phyloP scores from a whole-genome alignment of 2,113 vertebrate genomes.

The Callorhinus ursinus region DNA sequence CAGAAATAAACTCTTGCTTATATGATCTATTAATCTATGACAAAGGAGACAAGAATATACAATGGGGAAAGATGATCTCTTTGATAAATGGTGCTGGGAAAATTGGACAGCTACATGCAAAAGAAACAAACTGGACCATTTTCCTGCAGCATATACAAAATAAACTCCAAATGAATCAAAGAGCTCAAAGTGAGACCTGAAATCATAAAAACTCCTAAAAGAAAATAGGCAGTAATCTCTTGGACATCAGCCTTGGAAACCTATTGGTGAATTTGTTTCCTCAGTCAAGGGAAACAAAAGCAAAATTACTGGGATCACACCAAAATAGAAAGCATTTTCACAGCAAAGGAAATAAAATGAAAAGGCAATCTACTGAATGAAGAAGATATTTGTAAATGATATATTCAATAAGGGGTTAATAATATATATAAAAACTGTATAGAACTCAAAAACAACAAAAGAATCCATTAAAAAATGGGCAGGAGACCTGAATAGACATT shows the following conservation, averaged over 20 bases:
- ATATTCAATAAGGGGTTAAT: neutral
- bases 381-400: neutral
- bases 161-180: neutral
- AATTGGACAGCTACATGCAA: neutral
- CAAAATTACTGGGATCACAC: neutral
- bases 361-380: neutral
- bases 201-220: neutral
- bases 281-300: neutral
- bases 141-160: neutral
- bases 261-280: neutral
- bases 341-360: neutral
- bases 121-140: neutral
- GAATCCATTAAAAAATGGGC: neutral
- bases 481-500: neutral
- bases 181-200: neutral
- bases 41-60: neutral
- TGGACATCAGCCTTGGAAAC: neutral
- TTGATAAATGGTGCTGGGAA: neutral
- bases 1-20: neutral
- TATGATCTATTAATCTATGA: neutral
- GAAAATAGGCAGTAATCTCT: neutral
- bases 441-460: neutral
- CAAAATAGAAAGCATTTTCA: neutral
- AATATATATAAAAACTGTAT: neutral
- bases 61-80: neutral